Conservation (phyloP, 2,888 invertebrate species). For the Phyto melanocephala region DNA sequence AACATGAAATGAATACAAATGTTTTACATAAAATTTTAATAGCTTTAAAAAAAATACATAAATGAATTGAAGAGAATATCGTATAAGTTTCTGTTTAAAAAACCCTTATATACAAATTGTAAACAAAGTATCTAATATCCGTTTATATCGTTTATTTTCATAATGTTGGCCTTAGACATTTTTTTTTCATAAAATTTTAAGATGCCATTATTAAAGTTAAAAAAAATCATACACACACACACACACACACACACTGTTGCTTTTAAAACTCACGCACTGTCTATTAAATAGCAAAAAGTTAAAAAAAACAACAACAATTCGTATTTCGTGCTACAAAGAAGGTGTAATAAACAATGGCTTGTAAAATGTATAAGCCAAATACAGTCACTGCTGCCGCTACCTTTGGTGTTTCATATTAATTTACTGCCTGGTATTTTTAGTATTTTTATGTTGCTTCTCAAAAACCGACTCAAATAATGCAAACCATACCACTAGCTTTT, state of each 20-base stretch:
- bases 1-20: not conserved
- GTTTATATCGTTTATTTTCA: conserved; percentile 46
- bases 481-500: conserved; percentile 24
- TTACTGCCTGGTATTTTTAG: not conserved
- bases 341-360: conserved; percentile 26
- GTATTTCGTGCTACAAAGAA: conserved; percentile 48
- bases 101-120: conserved; percentile 24
- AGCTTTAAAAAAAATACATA: conserved; percentile 35
- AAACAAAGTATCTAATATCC: conserved; percentile 60
- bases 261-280: conserved; percentile 30
- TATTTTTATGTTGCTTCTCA: not conserved
- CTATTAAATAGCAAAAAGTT: conserved; percentile 59
- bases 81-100: not conserved
- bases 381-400: not conserved
- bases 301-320: conserved; percentile 26
- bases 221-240: too few species aligned
- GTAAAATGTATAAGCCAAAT: not conserved
- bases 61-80: not conserved
- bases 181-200: not conserved
- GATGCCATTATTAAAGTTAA: conserved; percentile 69
- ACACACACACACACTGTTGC: conserved; percentile 63
- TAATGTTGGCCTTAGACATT: conserved; percentile 34
- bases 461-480: conserved; percentile 42
- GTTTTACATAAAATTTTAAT: conserved; percentile 45
- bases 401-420: conserved; percentile 24